These are phyloP conservation scores for Thyatira batis DNA, from an alignment of 2,888 invertebrate genomes.

Conservation along the genomic window DNA sequence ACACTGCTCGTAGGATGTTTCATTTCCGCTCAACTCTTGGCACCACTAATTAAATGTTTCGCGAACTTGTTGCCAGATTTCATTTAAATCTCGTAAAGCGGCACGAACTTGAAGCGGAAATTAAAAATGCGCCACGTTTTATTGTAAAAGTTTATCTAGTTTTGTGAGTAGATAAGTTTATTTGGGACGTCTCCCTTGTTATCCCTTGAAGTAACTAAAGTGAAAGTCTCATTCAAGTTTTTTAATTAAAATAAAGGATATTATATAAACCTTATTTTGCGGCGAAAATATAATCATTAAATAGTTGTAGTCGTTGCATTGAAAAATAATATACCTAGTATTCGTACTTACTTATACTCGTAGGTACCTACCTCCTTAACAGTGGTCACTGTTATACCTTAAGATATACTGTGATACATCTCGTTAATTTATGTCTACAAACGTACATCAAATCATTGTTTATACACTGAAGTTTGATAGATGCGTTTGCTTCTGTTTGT, in stretches of 20 bases:
- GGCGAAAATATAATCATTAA: background rate
- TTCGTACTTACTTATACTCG: too few relatives aligned
- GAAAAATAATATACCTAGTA: too few relatives aligned
- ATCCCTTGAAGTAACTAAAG: slow-evolving; percentile 16
- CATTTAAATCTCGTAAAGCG: slow-evolving; percentile 62
- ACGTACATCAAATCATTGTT: background rate
- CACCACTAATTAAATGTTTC: slow-evolving; percentile 69
- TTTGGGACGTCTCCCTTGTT: slow-evolving; percentile 36
- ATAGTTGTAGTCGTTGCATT: too few relatives aligned
- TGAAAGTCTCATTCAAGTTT: background rate
- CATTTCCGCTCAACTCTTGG: slow-evolving; percentile 57
- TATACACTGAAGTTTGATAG: slow-evolving; percentile 1
- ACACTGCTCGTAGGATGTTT: slow-evolving; percentile 50
- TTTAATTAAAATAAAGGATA: background rate
- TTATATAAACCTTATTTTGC: too few relatives aligned
- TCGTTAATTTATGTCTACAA: background rate
- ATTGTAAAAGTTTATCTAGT: slow-evolving; percentile 59
- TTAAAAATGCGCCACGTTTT: slow-evolving; percentile 62
- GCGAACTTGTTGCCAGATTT: slow-evolving; percentile 63
- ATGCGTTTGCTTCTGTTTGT: slow-evolving; percentile 27
- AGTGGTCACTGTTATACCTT: too few relatives aligned
- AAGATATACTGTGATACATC: background rate
- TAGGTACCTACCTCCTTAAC: too few relatives aligned
- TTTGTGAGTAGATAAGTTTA: slow-evolving; percentile 39
- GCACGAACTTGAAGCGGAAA: slow-evolving; percentile 56